Evolutionary conservation across 1,140 invertebrate genomes (phyloP), one percentile per base, ranked within the genome.

Genomic region (Holcopasites calliopsidis): DNA sequence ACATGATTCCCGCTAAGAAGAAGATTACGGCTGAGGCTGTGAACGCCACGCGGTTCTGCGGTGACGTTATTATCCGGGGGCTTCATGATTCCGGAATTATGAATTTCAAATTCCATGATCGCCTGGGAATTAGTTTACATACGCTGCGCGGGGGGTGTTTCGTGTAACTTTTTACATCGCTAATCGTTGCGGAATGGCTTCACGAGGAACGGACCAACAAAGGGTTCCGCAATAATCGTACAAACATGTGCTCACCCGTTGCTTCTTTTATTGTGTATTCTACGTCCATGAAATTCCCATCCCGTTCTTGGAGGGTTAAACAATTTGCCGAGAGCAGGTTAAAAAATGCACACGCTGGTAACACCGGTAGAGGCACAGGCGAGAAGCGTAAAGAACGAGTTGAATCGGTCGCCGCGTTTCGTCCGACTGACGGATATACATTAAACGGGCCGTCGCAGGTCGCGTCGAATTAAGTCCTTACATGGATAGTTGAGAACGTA

Each of bases 401-500:
- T 47, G 16, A 47, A 47, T 47, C 44, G 35, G 33, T 58, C 31
- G n/a, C 7, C 6, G 52, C 16, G 26, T 55, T 55, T 64, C 61
- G 62, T 16, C 44, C 55, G 13, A 69, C 64, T 47, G 65, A 40
- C 72, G 57, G 60, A 76, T 76, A n/a, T n/a, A 70, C 66, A 60
- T 75, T 71, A 47, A 31, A 58, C 42, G 55, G 40, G 40, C 52
- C 38, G 57, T 44, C 7, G 33, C 26, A 31, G n/a, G 47, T 58
- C 28, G 58, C 50, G 47, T 68, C 58, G 65, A 82, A 75, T 82
- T 83, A 83, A 83, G 58, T 52, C 54, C 44, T 70, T 64, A 47
- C 58, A 35, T 33, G 64, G 26, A 55, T 54, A 72, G 79, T 58
- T 71, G 74, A 64, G 80, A 83, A 71, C 71, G 70, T 71, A 49